Evolutionary conservation across 2,113 vertebrate species (phyloP).

Genomic region (Aplodontia rufa): DNA sequence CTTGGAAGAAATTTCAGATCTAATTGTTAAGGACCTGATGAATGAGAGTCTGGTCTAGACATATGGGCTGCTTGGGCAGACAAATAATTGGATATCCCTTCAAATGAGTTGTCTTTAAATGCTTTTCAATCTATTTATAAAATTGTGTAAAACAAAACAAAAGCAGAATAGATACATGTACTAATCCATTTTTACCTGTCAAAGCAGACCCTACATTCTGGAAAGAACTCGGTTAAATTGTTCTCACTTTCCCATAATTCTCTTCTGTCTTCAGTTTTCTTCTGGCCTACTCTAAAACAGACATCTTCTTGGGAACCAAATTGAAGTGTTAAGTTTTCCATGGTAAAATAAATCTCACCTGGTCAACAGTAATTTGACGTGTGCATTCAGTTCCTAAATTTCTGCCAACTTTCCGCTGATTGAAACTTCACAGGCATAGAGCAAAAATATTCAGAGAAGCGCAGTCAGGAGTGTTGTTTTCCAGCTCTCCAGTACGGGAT

Average conservation of each 20-base stretch:
- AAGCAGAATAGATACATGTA: background rate
- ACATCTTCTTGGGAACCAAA: background rate
- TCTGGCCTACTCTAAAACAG: conserved; percentile 31
- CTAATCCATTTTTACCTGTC: background rate
- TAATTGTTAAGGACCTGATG: background rate
- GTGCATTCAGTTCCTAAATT: conserved; percentile 21
- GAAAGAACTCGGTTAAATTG: background rate
- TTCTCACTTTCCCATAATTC: background rate
- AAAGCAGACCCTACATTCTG: background rate
- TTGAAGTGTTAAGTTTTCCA: background rate
- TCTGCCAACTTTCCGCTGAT: background rate
- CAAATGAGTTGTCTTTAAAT: background rate
- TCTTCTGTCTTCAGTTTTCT: background rate
- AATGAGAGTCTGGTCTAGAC: background rate
- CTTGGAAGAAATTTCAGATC: background rate
- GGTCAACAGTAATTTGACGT: conserved; percentile 12
- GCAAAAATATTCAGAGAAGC: background rate
- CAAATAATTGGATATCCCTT: background rate
- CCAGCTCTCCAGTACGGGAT: background rate
- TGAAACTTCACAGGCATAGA: conserved; percentile 5
- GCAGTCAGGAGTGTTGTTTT: background rate
- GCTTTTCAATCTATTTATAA: background rate
- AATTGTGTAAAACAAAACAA: background rate
- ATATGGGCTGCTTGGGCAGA: background rate
- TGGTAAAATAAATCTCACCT: conserved; percentile 16